Evolutionary conservation across 1,140 invertebrate genomes (phyloP), one percentile per base, ranked within the genome.

Genomic region (Cherax destructor): DNA sequence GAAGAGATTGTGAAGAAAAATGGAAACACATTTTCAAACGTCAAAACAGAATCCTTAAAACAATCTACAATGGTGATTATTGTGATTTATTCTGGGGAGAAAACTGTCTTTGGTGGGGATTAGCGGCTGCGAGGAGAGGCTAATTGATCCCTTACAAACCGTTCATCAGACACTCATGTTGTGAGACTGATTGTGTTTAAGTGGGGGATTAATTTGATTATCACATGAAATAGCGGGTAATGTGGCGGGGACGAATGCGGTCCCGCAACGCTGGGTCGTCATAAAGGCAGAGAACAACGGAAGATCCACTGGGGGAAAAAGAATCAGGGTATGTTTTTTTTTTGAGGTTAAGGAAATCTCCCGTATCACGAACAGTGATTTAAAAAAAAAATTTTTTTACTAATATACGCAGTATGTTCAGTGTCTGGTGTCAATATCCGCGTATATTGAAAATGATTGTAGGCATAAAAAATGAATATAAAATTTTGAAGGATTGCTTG

Each of bases 161-260:
- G 13, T n/a, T 52, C 78, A 79, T 79, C 78, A 41, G 41, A 52
- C 41, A 47, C 47, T 24, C 41, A 49, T 50, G 78, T 79, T 50
- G 47, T 18, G 78, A 52, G n/a, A 79, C 10, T 21, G 78, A 79
- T 47, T 79, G 78, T 79, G 41, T 69, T 69, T 65, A 21, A 69
- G 59, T 47, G 81, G 81, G 81, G 24, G 61, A 84, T 84, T 84
- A 84, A 84, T 84, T 84, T 84, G 81, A 84, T 84, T 84, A 84
- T 56, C 81, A 69, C 59, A 30, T n/a, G 69, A 59, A 69, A 65
- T 84, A 41, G 81, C 24, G 81, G 59, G 81, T 84, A 84, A 84
- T 84, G 81, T 69, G 81, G 56, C 81, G 81, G 59, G 81, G 59
- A 52, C 61, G 41, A 47, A 69, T 69, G 81, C 59, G 41, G 81